These are phyloP conservation scores for Pao palembangensis DNA, from an alignment of 2,113 vertebrate species.

Conservation along the genomic window DNA sequence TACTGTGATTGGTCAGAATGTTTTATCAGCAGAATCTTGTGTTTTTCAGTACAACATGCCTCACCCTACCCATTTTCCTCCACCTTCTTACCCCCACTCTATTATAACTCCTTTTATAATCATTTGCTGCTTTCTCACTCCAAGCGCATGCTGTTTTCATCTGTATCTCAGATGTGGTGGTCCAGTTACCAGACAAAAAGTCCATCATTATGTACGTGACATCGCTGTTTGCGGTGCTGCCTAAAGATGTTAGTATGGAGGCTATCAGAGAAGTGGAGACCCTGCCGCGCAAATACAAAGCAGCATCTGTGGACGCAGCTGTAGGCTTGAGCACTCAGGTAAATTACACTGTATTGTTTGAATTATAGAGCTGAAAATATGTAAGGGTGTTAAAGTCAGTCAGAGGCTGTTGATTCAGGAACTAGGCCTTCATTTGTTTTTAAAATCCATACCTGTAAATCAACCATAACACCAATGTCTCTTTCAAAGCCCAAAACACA, in stretches of 20 bases:
- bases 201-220: slow-evolving; percentile 99
- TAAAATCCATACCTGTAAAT: no score
- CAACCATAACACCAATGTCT: no score
- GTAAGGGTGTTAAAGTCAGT: no score
- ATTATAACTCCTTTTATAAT: slow-evolving; percentile 15
- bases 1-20: slow-evolving; percentile 15
- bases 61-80: slow-evolving; percentile 9
- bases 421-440: background rate
- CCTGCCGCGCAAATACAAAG: slow-evolving; percentile 87
- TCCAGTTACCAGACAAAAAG: slow-evolving; percentile 96
- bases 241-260: slow-evolving; percentile 93
- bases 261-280: slow-evolving; percentile 95
- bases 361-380: background rate
- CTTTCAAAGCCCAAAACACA: no score
- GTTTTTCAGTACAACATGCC: slow-evolving; percentile 14
- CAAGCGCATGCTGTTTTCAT: slow-evolving; percentile 12
- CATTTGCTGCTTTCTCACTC: slow-evolving; percentile 6
- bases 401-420: background rate
- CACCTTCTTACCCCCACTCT: slow-evolving; percentile 1
- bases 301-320: slow-evolving; percentile 74
- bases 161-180: slow-evolving; percentile 84
- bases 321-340: slow-evolving; percentile 73
- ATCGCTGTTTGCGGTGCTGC: slow-evolving; percentile 94
- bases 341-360: slow-evolving; percentile 6
- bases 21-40: background rate